Evolutionary conservation across 2,888 invertebrate genomes (phyloP).

Genomic region (Chymomyza caudatula): DNA sequence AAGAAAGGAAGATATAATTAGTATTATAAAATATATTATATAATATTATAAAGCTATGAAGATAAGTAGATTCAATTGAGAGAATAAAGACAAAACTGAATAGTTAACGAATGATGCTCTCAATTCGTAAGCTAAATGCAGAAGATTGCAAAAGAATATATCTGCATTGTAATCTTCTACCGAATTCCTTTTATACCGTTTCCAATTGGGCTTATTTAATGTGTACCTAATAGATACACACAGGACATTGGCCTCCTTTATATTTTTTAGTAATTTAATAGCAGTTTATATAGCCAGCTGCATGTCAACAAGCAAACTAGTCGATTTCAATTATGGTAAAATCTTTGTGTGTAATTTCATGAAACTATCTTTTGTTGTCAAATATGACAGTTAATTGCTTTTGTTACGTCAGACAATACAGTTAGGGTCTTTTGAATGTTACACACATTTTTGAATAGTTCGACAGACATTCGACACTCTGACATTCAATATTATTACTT

Average conservation of each 20-base stretch:
- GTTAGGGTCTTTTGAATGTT: constrained; percentile 45
- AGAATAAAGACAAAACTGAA: no score
- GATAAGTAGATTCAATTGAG: no score
- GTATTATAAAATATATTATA: no score
- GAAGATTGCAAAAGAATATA: no score
- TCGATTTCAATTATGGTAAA: constrained; percentile 52
- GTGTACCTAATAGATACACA: not conserved
- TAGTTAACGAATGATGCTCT: no score
- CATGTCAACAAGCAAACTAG: constrained; percentile 23
- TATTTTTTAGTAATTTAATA: constrained; percentile 52
- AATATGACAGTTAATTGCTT: constrained; percentile 61
- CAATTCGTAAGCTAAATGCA: no score
- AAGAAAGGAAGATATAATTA: no score
- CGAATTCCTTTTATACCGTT: no score
- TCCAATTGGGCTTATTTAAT: not conserved
- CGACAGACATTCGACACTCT: not conserved
- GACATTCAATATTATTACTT: not conserved
- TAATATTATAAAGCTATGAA: no score
- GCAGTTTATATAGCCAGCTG: constrained; percentile 24
- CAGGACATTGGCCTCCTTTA: constrained; percentile 15
- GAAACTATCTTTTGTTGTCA: constrained; percentile 44
- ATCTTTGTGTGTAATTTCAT: not conserved
- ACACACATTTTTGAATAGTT: constrained; percentile 38
- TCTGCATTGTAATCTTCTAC: no score
- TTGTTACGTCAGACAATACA: constrained; percentile 44